Evolutionary conservation across 2,113 vertebrate species (phyloP), one percentile per base, ranked within the genome.

Genomic region (Phasianus colchicus): DNA sequence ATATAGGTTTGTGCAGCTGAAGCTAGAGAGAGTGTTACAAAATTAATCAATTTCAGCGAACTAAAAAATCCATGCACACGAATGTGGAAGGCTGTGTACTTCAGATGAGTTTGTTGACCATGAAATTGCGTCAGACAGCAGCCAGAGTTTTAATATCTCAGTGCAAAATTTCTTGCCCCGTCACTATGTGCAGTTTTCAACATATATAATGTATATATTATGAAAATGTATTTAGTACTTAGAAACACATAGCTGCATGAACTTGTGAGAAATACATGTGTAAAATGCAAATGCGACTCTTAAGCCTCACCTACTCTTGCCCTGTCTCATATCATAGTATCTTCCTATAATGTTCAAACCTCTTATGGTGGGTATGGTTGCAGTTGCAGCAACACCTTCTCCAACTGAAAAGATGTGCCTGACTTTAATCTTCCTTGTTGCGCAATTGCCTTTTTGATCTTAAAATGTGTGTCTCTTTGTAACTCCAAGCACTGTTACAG

Each of bases 181-280:
- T 65, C 21, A 42, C 5, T 7, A 2, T 43, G 11, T 19, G 11
- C 4, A 9, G 2, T 1, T 2, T 54, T 60, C 65, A 50, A n/a
- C 8, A 4, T 50, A 6, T 60, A 16, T 13, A 27, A 77, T 2
- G 0, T 14, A 38, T 3, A 0, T 50, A 58, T 60, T 69, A 32
- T 8, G 40, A 17, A 64, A 73, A 73, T 72, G 2, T 36, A 45
- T 5, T 60, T 90, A 48, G 83, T n/a, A 42, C 7, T 60, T 90
- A 48, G 78, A 32, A 6, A 20, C 36, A 30, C 4, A 34, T 7
- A 34, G 10, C 8, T 34, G 14, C 13, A 57, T 5, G 14, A 42
- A 36, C 10, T 18, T 72, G 11, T 64, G 60, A 50, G 64, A 92
- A 87, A 79, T 63, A 5, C 1, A 5, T 2, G 2, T 22, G 7